Base-by-base conservation (phyloP, 2,113 vertebrate species). In the Laticauda laticaudata region DNA sequence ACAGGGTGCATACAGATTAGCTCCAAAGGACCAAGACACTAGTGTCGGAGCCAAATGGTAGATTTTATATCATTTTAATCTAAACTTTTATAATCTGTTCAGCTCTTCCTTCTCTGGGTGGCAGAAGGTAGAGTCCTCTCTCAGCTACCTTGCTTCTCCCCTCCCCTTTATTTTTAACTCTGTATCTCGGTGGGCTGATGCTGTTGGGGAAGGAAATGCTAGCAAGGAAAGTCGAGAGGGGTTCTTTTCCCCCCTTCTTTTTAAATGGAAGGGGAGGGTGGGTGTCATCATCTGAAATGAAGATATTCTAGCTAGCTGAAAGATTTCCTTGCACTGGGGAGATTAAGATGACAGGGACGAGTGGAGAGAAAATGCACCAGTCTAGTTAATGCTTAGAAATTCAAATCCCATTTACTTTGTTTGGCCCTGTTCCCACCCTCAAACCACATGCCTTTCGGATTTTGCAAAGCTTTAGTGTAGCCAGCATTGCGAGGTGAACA, bases 1-100 rank as follows among this genome's bases (percentile, higher is more conserved):
- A 99, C 98, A 98, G 98, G 98, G 99, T 98, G 99, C 99, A 99
- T 99, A 99, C 99, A 99, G 99, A 99, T 99, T 99, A 99, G 99
- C 98, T 98, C 96, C 98, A 97, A 98, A 98, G 98, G 98, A 98
- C 98, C 98, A 98, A 98, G 98, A 98, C 98, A 95, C 98, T 97
- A 96, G 97, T 96, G 98, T 97, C 97, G 97, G 97, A 98, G 98
- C 98, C 98, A 98, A 98, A 98, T 98, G 98, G 98, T 97, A 98
- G 98, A 98, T 98, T 98, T 98, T 98, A 98, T 98, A 98, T 98
- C 98, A 98, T 98, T 98, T 98, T 98, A 98, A 98, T 98, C 98
- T 98, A 97, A 98, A 98, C 98, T 98, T 98, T 98, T 97, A 98
- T 98, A 98, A 98, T 98, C 98, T 98, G 98, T 98, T 98, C 97